Evolutionary conservation across 2,888 invertebrate species (phyloP).

Genomic region (Stratiomys singularior): DNA sequence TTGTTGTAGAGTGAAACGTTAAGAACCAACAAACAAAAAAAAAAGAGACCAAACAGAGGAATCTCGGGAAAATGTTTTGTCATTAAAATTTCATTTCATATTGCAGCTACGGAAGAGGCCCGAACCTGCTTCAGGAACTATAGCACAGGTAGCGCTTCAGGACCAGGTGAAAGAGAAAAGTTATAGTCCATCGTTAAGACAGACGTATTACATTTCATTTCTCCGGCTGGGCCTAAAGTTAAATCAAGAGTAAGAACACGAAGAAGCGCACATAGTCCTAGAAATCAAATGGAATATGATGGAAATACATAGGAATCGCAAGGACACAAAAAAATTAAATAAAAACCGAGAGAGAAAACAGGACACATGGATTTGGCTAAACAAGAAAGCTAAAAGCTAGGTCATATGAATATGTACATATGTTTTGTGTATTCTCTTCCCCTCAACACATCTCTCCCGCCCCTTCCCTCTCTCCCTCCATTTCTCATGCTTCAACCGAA

Average conservation of each 20-base stretch:
- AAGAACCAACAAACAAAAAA: not conserved
- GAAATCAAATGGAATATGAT: no score
- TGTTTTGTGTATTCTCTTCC: no score
- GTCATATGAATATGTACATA: no score
- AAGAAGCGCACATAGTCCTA: no score
- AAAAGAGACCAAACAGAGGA: not conserved
- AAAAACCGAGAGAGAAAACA: not conserved
- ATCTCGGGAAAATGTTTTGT: conserved; percentile 16
- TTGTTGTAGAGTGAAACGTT: no score
- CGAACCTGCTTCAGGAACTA: not conserved
- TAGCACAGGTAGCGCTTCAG: not conserved
- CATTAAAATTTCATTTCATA: conserved; percentile 32
- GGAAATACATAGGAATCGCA: no score
- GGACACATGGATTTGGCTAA: not conserved
- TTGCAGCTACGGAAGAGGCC: not conserved
- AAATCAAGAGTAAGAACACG: not conserved
- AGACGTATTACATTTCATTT: conserved; percentile 5
- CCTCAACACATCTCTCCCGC: no score
- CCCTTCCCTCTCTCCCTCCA: no score
- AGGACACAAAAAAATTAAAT: no score
- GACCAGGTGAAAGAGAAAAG: conserved; percentile 23
- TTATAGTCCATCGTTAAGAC: conserved; percentile 14
- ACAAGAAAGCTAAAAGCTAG: no score
- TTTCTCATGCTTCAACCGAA: no score
- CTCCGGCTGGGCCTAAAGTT: not conserved